These are phyloP conservation scores for Rhogogaster chlorosoma DNA, from an alignment of 2,888 invertebrate genomes.

Conservation along the genomic window DNA sequence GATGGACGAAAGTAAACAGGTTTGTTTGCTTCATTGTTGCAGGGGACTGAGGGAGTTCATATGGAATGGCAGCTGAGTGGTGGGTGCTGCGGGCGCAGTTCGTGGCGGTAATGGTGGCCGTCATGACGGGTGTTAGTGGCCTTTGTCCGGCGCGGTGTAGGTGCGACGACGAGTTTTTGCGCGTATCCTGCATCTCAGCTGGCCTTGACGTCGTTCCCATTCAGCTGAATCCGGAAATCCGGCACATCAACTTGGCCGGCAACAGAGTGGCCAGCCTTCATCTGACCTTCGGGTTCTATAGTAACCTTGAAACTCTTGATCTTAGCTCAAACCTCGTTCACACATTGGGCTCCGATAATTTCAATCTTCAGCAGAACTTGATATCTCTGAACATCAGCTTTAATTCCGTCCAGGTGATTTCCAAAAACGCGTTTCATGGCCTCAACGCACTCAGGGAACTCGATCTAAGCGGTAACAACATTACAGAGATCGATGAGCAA, in stretches of 20 bases:
- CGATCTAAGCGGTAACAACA: slow-evolving; percentile 89
- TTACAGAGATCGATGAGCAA: slow-evolving; percentile 85
- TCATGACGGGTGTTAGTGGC: slow-evolving; percentile 77
- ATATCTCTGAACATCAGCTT: slow-evolving; percentile 87
- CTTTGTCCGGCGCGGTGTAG: slow-evolving; percentile 90
- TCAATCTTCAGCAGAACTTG: slow-evolving; percentile 88
- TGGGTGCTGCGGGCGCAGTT: slow-evolving; percentile 79
- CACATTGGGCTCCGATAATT: slow-evolving; percentile 90
- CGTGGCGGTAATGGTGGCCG: slow-evolving; percentile 74
- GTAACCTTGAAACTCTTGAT: slow-evolving; percentile 89
- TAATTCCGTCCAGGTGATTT: slow-evolving; percentile 86
- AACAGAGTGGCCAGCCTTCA: slow-evolving; percentile 90
- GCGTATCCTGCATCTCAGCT: slow-evolving; percentile 88
- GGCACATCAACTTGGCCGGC: slow-evolving; percentile 89
- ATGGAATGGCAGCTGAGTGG: slow-evolving; percentile 80
- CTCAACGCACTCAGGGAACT: slow-evolving; percentile 84
- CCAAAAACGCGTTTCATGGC: slow-evolving; percentile 89
- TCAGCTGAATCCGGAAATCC: slow-evolving; percentile 92
- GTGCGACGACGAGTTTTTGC: slow-evolving; percentile 89
- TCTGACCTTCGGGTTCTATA: slow-evolving; percentile 89
- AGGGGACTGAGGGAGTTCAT: slow-evolving; percentile 65
- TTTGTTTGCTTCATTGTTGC: slow-evolving; percentile 13
- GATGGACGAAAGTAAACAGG: slow-evolving; percentile 9
- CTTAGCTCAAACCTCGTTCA: slow-evolving; percentile 90
- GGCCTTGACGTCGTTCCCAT: slow-evolving; percentile 92